Percentiles rank a stretch among this genome's conserved stretches.
Conservation (phyloP, 2,113 vertebrate genomes). For the Rattus norvegicus region DNA sequence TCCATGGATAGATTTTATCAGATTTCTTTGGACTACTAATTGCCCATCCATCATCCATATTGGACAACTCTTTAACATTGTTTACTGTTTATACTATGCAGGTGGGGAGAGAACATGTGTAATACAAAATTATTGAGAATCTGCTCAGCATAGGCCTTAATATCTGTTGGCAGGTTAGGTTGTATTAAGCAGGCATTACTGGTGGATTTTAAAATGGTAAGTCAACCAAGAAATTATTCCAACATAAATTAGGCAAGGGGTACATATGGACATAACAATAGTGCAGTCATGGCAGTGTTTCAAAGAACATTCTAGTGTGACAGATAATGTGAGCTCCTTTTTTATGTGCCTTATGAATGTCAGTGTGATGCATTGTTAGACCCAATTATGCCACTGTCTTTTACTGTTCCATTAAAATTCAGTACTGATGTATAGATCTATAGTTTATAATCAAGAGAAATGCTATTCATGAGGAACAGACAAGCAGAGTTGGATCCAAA, state of each 20-base stretch:
- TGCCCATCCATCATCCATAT: background rate
- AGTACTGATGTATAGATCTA: background rate
- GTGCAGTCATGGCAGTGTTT: background rate
- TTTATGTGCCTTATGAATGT: slow-evolving; percentile 17
- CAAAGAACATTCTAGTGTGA: slow-evolving; percentile 5
- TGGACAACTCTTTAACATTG: background rate
- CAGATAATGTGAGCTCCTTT: background rate
- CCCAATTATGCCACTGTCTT: background rate
- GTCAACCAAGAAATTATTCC: slow-evolving; percentile 39
- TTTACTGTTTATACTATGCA: slow-evolving; percentile 46
- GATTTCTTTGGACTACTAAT: slow-evolving; percentile 36
- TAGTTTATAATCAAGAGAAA: background rate
- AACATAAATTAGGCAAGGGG: slow-evolving; percentile 30
- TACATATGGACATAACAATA: background rate
- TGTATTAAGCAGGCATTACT: background rate
- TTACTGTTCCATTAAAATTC: slow-evolving; percentile 29
- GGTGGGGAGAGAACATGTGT: background rate
- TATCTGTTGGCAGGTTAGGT: background rate
- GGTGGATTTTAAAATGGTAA: slow-evolving; percentile 24
- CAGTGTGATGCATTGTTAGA: background rate
- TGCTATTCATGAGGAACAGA: background rate
- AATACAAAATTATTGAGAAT: background rate
- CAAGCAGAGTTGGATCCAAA: background rate
- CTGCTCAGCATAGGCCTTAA: background rate
- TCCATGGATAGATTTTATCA: background rate